Conservation (phyloP, 2,888 invertebrate genomes). For the Anthophora plumipes region DNA sequence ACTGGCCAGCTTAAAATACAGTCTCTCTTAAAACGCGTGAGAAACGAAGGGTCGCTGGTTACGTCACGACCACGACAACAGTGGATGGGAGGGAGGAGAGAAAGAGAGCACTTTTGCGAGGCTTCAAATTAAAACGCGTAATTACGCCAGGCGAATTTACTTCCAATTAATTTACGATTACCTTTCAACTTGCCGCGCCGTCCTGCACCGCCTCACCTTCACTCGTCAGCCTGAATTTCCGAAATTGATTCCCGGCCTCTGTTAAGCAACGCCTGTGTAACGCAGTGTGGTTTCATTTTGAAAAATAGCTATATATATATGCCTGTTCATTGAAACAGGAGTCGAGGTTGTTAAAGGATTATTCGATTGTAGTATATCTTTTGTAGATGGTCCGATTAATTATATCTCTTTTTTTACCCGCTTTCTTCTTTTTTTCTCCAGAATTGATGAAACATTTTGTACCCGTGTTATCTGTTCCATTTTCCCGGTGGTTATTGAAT, state of each 20-base stretch:
- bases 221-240: slow-evolving; percentile 52
- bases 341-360: background rate
- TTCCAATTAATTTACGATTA: slow-evolving; percentile 80
- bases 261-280: slow-evolving; percentile 13
- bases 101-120: slow-evolving; percentile 61
- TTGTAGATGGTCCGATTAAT: background rate
- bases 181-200: slow-evolving; percentile 65
- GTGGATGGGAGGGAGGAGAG: slow-evolving; percentile 1
- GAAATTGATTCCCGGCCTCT: slow-evolving; percentile 62
- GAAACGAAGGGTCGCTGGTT: slow-evolving; percentile 52
- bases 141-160: slow-evolving; percentile 77
- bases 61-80: slow-evolving; percentile 20
- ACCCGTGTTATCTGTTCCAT: no score
- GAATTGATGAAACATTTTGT: no score
- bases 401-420: background rate
- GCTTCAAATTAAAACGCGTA: slow-evolving; percentile 80
- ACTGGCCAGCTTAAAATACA: slow-evolving; percentile 71
- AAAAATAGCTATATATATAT: background rate
- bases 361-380: background rate
- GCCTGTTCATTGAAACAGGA: background rate
- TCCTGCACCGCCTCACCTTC: background rate
- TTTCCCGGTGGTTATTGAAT: no score
- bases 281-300: slow-evolving; percentile 11
- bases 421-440: background rate
- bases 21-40: slow-evolving; percentile 61